Evolutionary conservation across 2,888 invertebrate species (phyloP), one percentile per base, ranked within the genome.

Genomic region (Rotaria sp.): DNA sequence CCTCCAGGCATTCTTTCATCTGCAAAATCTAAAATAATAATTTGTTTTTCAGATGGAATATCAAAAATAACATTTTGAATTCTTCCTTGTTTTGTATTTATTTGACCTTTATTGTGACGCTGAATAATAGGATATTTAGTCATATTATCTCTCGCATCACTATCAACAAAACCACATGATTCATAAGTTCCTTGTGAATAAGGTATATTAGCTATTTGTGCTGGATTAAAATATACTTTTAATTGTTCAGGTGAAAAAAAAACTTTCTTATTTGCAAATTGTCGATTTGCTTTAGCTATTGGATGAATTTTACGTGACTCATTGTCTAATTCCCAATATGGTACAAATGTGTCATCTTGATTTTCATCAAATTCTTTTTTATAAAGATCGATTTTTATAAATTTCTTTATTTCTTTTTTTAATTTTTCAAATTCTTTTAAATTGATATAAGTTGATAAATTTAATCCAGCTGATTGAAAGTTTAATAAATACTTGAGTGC

Each of bases 1-100:
- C 38, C 80, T 45, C 80, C 80, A n/a, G 80, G 80, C 80, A 80
- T 80, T 45, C 80, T 45, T 45, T 80, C 80, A 80, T 80, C 80
- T 1, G 80, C 80, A 80, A 80, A 80, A 80, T 80, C 80, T 26
- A 80, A 45, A 45, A 80, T 11, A 45, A 80, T 80, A 11, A 80
- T n/a, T 45, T 80, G 80, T 45, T 80, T 80, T n/a, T 26, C 80
- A 10, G 7, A 15, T n/a, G 80, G 80, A 45, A 80, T 15, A 80
- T 45, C n/a, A n/a, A 80, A 80, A 13, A 80, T n/a, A 45, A 15
- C 45, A 11, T 80, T 8, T 80, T 80, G 45, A 45, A 80, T n/a
- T 80, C 80, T 80, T 80, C n/a, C 26, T 80, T 80, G 45, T 45
- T 45, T 45, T 45, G 45, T 80, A 45, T 80, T 41, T 1, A 80